Evolutionary conservation across 1,140 invertebrate species (phyloP).

Genomic region (Eubasilissa regina): DNA sequence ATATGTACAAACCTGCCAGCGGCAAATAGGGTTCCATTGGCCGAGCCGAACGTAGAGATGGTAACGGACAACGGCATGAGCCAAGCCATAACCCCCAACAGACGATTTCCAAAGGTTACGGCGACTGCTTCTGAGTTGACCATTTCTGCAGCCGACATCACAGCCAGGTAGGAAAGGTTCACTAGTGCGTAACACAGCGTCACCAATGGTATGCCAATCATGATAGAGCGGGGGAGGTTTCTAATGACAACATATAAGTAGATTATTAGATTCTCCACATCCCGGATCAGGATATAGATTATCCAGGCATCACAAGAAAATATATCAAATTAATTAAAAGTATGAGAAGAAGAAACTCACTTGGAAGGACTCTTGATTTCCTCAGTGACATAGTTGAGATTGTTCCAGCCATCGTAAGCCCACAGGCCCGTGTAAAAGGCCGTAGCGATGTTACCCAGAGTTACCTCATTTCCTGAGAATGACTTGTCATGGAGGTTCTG

Average conservation of each 20-base stretch:
- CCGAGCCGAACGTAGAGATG: slow-evolving; percentile 96
- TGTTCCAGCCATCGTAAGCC: slow-evolving; percentile 99
- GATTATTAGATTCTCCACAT: background rate
- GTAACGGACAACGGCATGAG: slow-evolving; percentile 96
- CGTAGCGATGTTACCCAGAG: slow-evolving; percentile 90
- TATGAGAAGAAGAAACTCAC: slow-evolving; percentile 71
- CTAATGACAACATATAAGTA: slow-evolving; percentile 68
- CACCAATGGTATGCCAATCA: slow-evolving; percentile 96
- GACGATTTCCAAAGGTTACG: slow-evolving; percentile 90
- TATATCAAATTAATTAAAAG: background rate
- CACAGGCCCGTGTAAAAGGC: slow-evolving; percentile 98
- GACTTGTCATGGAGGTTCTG: slow-evolving; percentile 92
- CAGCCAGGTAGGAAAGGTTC: slow-evolving; percentile 97
- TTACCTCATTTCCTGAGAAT: slow-evolving; percentile 77
- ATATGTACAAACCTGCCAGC: slow-evolving; percentile 84
- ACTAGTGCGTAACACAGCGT: slow-evolving; percentile 96
- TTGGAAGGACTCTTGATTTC: slow-evolving; percentile 98
- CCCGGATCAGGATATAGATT: too few species aligned
- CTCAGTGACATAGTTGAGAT: slow-evolving; percentile 98
- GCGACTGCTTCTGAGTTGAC: slow-evolving; percentile 96
- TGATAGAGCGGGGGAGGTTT: slow-evolving; percentile 95
- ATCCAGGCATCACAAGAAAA: too few species aligned
- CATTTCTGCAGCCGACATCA: slow-evolving; percentile 95
- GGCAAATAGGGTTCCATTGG: slow-evolving; percentile 95
- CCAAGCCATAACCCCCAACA: slow-evolving; percentile 90